Percentiles rank a stretch among this genome's conserved stretches.
These are phyloP conservation scores for Oasisia sp. DNA, from an alignment of 2,888 invertebrate genomes.

Conservation along the genomic window DNA sequence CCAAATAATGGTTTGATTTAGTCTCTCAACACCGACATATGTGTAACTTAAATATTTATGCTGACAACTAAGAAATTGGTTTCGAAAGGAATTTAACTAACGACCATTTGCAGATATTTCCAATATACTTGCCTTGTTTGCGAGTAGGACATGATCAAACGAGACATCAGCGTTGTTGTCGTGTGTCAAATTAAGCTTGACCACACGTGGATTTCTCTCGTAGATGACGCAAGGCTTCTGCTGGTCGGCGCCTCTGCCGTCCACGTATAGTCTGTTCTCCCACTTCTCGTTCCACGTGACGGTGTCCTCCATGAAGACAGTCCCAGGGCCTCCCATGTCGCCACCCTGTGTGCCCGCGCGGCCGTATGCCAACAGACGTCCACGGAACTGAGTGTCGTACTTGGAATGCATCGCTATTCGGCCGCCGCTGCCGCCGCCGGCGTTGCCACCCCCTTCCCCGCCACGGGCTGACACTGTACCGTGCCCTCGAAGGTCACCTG, in stretches of 20 bases:
- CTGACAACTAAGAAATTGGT: background rate
- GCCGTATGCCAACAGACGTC: constrained; percentile 45
- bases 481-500: background rate
- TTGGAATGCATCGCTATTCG: constrained; percentile 47
- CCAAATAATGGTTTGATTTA: too few species aligned
- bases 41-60: background rate
- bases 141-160: constrained; percentile 50
- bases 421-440: constrained; percentile 52
- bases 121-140: constrained; percentile 44
- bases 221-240: constrained; percentile 49
- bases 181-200: constrained; percentile 35
- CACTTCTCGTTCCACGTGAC: constrained; percentile 34
- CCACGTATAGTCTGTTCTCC: constrained; percentile 47
- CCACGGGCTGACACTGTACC: constrained; percentile 33
- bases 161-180: constrained; percentile 46
- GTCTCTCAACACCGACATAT: background rate
- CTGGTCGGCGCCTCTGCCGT: constrained; percentile 42
- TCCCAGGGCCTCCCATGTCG: constrained; percentile 53
- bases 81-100: background rate
- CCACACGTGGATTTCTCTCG: constrained; percentile 47
- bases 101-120: background rate
- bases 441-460: constrained; percentile 42
- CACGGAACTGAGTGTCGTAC: constrained; percentile 47
- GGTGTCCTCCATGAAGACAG: constrained; percentile 51
- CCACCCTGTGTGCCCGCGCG: constrained; percentile 31